Conservation (phyloP, 2,113 vertebrate genomes). For the Ctenodactylus gundi region DNA sequence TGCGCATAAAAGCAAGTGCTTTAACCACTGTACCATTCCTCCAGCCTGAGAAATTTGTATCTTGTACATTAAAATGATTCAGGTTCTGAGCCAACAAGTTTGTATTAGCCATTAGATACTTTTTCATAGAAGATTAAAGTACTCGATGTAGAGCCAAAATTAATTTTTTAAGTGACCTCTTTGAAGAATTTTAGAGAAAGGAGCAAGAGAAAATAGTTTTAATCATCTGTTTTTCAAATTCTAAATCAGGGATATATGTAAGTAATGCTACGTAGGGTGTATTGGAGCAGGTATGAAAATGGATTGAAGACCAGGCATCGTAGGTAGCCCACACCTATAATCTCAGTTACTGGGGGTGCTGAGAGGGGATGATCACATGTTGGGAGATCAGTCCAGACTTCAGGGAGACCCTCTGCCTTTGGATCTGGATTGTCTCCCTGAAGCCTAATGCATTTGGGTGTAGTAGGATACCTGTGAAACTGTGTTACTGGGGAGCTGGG, state of each 20-base stretch:
- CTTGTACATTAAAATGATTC: background rate
- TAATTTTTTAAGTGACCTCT: conserved; percentile 41
- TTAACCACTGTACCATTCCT: no score
- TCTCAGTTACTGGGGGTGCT: background rate
- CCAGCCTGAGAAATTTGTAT: background rate
- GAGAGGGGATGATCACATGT: background rate
- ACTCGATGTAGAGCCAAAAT: background rate
- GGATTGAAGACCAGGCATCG: background rate
- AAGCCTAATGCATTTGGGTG: no score
- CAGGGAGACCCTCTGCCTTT: no score
- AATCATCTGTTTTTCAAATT: background rate
- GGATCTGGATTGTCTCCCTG: no score
- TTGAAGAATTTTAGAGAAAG: background rate
- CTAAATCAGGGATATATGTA: conserved; percentile 3
- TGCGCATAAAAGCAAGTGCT: no score
- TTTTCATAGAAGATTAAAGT: conserved; percentile 32
- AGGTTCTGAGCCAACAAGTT: conserved; percentile 19
- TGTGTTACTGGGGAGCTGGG: no score
- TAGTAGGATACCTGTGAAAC: no score
- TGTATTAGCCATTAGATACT: conserved; percentile 15
- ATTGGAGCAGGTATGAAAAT: background rate
- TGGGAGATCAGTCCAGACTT: background rate
- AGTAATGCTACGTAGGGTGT: conserved; percentile 22
- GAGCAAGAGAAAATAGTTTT: background rate
- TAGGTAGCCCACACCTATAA: background rate